These are phyloP conservation scores for Encarsia formosa DNA, from an alignment of 2,888 invertebrate genomes.

Conservation along the genomic window DNA sequence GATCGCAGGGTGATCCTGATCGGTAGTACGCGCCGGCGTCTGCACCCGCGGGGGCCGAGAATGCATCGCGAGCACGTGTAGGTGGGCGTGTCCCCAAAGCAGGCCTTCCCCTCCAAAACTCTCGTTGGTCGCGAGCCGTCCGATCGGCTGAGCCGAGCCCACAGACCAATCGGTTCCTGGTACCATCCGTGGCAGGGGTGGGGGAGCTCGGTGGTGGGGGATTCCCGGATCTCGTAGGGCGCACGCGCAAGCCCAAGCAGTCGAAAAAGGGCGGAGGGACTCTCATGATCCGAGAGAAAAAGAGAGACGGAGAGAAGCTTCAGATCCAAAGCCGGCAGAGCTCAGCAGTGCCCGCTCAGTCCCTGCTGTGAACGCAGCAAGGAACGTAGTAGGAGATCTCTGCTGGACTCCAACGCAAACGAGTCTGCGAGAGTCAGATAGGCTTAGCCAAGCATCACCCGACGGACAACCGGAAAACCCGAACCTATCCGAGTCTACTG, in stretches of 20 bases:
- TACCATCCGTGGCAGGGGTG: slow-evolving; percentile 33
- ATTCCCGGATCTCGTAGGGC: slow-evolving; percentile 3
- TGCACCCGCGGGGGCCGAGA: background rate
- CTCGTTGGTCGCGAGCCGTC: background rate
- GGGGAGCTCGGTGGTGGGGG: slow-evolving; percentile 33
- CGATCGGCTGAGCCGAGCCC: background rate
- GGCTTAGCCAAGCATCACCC: too few species aligned
- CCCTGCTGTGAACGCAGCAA: slow-evolving; percentile 52
- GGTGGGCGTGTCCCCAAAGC: background rate
- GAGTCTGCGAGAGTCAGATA: too few species aligned
- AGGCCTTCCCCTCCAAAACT: background rate
- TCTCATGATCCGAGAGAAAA: too few species aligned
- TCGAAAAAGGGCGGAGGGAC: background rate
- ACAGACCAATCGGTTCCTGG: slow-evolving; percentile 46
- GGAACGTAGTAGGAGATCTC: slow-evolving; percentile 42
- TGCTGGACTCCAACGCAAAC: too few species aligned
- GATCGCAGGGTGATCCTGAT: background rate
- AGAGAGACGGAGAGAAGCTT: too few species aligned
- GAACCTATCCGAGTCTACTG: too few species aligned
- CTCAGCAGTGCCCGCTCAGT: slow-evolving; percentile 49
- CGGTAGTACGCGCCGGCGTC: background rate
- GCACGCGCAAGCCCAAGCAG: background rate
- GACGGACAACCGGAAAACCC: too few species aligned
- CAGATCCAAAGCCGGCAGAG: too few species aligned
- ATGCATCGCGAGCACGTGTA: background rate